Base-by-base conservation (phyloP, 2,888 invertebrate species). In the Rotaria sp. region DNA sequence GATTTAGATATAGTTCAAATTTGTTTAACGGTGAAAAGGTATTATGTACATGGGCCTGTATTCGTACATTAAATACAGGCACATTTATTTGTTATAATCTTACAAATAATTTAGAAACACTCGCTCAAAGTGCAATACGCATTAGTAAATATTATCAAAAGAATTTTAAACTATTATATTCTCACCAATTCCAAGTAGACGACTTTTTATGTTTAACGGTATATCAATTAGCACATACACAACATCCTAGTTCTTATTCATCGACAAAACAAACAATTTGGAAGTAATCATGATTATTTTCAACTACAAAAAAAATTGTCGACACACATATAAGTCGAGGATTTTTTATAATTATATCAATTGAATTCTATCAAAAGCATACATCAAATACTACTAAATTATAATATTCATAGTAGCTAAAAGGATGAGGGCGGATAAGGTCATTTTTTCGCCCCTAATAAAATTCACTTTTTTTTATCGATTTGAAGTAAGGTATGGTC, bases 41-140 rank as follows among this genome's bases (percentile, higher is more conserved):
- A 30, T 10, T 59, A 13, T 59, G 5, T 30, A 59, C 57, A 30
- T 59, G 57, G 57, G 1, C 57, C 1, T 59, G 3, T 13, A 30
- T 59, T 59, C 57, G 57, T 59, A 30, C 57, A 59, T 59, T 59
- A 30, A 59, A 59, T 59, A n/a, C 57, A 59, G 57, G 57, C 30
- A 59, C 57, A 15, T 59, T 59, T 59, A 59, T 59, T 59, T 59
- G 57, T 30, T 59, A n/a, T 59, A 59, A 59, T 59, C n/a, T 59
- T n/a, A 59, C n/a, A 59, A 59, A 30, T 30, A 11, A 59, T 30
- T 3, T 59, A 30, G 0, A 1, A 7, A 30, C 1, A 30, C 57
- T 59, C 30, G 57, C 30, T 30, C 57, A 15, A 1, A 59, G n/a
- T 30, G 57, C 57, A 59, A 1, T 59, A 30, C 57, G 57, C 13